Conservation (phyloP, 2,797 vertebrate genomes). For the Spondyliosoma cantharus region DNA sequence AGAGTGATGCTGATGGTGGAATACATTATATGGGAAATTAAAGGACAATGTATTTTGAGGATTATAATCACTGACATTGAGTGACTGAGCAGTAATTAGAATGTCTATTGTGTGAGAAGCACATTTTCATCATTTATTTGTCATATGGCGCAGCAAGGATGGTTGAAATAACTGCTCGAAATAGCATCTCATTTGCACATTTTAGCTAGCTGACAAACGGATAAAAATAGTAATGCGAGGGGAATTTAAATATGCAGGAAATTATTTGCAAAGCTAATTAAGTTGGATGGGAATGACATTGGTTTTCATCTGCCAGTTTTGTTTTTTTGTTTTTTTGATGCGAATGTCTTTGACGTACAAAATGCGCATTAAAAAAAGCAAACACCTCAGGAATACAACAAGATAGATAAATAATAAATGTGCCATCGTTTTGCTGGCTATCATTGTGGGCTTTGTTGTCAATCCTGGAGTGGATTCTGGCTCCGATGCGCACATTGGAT, state of each 20-base stretch:
- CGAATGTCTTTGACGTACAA: constrained; percentile 49
- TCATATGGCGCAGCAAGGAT: constrained; percentile 56
- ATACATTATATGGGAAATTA: constrained; percentile 33
- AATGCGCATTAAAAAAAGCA: constrained; percentile 55
- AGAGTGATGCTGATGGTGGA: neutral
- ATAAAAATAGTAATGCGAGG: constrained; percentile 67
- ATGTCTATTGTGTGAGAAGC: constrained; percentile 52
- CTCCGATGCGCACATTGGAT: constrained; percentile 45
- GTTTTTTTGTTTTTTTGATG: neutral
- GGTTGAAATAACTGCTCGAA: constrained; percentile 68
- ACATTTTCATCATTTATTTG: constrained; percentile 63
- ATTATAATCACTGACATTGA: constrained; percentile 55
- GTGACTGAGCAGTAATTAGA: constrained; percentile 63
- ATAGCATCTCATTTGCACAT: constrained; percentile 76
- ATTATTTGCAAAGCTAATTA: constrained; percentile 72
- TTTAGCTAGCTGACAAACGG: constrained; percentile 62
- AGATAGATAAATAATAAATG: constrained; percentile 60
- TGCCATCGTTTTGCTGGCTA: constrained; percentile 43
- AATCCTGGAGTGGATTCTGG: constrained; percentile 55
- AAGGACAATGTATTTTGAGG: constrained; percentile 48
- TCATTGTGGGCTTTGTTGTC: constrained; percentile 53
- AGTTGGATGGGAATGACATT: constrained; percentile 54
- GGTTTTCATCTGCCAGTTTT: constrained; percentile 59
- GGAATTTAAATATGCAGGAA: constrained; percentile 61
- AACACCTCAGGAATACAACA: constrained; percentile 58